Evolutionary conservation across 2,797 vertebrate species (phyloP).

Genomic region (Mormyrus proboscirostris): DNA sequence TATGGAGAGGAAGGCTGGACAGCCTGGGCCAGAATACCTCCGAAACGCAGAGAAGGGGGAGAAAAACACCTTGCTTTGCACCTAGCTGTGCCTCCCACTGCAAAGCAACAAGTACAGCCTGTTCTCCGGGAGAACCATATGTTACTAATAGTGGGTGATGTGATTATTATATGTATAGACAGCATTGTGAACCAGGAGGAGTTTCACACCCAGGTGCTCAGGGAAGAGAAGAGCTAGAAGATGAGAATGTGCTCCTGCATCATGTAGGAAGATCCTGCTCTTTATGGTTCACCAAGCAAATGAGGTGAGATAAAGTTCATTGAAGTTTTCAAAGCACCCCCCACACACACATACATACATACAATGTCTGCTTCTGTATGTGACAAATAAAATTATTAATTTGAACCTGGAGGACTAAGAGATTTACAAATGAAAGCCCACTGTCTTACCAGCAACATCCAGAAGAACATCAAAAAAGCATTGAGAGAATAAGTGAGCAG

Average conservation of each 20-base stretch:
- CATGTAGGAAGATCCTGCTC: neutral
- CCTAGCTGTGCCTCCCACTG: neutral
- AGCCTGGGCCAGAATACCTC: neutral
- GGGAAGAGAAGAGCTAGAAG: neutral
- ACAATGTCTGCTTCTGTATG: neutral
- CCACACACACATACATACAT: neutral
- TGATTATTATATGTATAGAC: neutral
- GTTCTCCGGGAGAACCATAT: neutral
- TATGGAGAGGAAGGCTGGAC: neutral
- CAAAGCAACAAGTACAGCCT: neutral
- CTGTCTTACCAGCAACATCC: neutral
- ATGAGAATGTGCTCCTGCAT: neutral
- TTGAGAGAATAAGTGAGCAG: neutral
- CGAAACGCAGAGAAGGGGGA: neutral
- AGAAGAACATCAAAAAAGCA: neutral
- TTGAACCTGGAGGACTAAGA: neutral
- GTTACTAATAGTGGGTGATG: neutral
- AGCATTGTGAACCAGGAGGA: neutral
- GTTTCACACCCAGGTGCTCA: neutral
- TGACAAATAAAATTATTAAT: neutral
- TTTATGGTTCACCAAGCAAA: neutral
- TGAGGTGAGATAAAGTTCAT: neutral
- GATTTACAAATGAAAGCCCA: neutral
- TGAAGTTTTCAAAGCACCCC: neutral
- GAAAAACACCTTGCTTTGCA: neutral